Base-by-base conservation (phyloP, 2,113 vertebrate species). In the Notarius lentiginosus region DNA sequence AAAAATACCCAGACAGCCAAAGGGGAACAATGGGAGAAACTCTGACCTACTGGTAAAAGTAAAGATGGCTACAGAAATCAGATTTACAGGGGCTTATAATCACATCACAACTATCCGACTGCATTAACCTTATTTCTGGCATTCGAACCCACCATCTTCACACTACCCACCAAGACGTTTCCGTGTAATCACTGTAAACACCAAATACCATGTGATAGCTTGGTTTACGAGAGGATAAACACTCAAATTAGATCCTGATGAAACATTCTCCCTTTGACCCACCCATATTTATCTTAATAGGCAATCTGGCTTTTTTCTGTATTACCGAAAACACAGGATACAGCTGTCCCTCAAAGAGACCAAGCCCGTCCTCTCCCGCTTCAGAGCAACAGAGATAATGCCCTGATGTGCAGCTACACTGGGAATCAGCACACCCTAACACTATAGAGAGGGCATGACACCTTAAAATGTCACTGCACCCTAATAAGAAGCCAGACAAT, bases 301-400 rank as follows among this genome's bases (percentile, higher is more conserved):
- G 63, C 47, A 82, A 92, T 92, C 92, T 89, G 87, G 73, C 41
- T 85, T 88, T 84, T 89, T 86, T 88, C 73, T 58, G 85, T 85
- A 80, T 84, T 81, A 77, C 75, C 27, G 88, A 91, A 92, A 93
- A 92, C 89, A 92, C 92, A 94, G 93, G 93, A 93, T 87, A 91
- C 92, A 93, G 90, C 90, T 90, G 89, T 92, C 89, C 68, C 86
- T 90, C 88, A 90, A 90, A 83, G 87, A 68, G 70, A 68, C 65
- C 90, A 89, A 87, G 88, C 87, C 90, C 86, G 73, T 88, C 82
- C 65, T 84, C n/a, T 82, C 75, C 61, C 27, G 2, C 61, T 58
- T 76, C 65, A 83, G 56, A 88, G 83, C 82, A 88, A 86, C 41
- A 76, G 53, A 77, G 87, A 88, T 89, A 88, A 88, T 51, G 41